These are phyloP conservation scores for Erythrocercus mccallii DNA, from an alignment of 2,113 vertebrate genomes.

Conservation along the genomic window DNA sequence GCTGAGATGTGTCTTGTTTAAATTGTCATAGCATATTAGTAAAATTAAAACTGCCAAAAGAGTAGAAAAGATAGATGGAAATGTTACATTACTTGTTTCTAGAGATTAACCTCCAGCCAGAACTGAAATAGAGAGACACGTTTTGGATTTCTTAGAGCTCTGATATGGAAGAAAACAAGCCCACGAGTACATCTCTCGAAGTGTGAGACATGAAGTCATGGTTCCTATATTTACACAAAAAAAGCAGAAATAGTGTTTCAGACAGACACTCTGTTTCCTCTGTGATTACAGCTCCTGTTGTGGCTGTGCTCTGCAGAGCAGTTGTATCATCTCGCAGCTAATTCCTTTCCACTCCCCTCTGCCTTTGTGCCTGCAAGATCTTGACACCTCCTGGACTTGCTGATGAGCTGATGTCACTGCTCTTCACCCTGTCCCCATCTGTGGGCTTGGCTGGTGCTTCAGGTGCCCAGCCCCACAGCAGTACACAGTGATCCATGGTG, in stretches of 20 bases:
- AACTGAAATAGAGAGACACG: slow-evolving; percentile 35
- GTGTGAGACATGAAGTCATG: slow-evolving; percentile 20
- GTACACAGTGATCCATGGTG: fast-evolving
- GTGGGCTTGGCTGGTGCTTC: not conserved
- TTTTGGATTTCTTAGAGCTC: slow-evolving; percentile 53
- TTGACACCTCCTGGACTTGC: not conserved
- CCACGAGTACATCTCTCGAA: not conserved
- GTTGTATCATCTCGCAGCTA: not conserved
- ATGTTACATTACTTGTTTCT: slow-evolving; percentile 62
- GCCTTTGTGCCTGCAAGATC: not conserved
- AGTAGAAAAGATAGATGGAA: slow-evolving; percentile 71
- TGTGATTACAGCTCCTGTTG: not conserved
- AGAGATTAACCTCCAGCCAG: slow-evolving; percentile 68
- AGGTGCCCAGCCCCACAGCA: not conserved
- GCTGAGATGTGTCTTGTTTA: slow-evolving; percentile 62
- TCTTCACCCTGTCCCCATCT: not conserved
- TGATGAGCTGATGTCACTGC: not conserved
- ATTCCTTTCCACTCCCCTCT: not conserved
- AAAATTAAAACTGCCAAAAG: slow-evolving; percentile 67
- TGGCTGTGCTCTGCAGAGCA: not conserved
- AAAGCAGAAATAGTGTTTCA: slow-evolving; percentile 43
- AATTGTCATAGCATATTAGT: slow-evolving; percentile 69
- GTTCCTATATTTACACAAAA: slow-evolving; percentile 37
- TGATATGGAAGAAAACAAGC: slow-evolving; percentile 20
- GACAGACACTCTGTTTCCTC: slow-evolving; percentile 31